Evolutionary conservation across 2,113 vertebrate species (phyloP).

Genomic region (Leptocoma aspasia): DNA sequence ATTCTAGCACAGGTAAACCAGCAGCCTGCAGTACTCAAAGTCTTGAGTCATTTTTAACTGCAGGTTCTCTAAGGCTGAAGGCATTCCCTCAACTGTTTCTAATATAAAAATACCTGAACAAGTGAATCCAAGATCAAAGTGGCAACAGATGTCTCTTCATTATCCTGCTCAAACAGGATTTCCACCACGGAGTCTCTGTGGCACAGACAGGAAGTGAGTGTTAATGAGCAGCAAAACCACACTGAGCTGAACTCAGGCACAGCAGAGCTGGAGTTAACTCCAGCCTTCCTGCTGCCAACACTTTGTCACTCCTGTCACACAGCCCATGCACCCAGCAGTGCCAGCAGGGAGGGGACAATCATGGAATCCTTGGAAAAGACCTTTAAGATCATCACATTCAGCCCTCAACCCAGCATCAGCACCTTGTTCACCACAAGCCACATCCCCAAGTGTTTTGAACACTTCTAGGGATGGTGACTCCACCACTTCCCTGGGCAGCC

Average conservation of each 20-base stretch:
- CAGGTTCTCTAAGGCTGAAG: neutral
- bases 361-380: neutral
- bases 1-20: neutral
- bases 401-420: neutral
- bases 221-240: neutral
- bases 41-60: neutral
- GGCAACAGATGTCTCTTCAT: conserved; percentile 95
- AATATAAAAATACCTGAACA: conserved; percentile 81
- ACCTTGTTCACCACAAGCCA: neutral
- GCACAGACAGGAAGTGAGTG: neutral
- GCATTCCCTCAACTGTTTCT: neutral
- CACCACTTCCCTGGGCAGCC: neutral
- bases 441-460: accelerated
- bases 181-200: conserved; percentile 92
- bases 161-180: conserved; percentile 97
- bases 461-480: neutral
- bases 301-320: neutral
- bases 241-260: accelerated
- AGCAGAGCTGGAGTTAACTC: neutral
- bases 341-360: neutral
- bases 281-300: neutral
- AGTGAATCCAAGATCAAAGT: conserved; percentile 92
- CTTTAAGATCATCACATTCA: neutral
- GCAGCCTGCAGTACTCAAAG: neutral
- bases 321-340: neutral